phyloP scores from a whole-genome alignment of 2,113 vertebrate species.

The Alethe castanea region DNA sequence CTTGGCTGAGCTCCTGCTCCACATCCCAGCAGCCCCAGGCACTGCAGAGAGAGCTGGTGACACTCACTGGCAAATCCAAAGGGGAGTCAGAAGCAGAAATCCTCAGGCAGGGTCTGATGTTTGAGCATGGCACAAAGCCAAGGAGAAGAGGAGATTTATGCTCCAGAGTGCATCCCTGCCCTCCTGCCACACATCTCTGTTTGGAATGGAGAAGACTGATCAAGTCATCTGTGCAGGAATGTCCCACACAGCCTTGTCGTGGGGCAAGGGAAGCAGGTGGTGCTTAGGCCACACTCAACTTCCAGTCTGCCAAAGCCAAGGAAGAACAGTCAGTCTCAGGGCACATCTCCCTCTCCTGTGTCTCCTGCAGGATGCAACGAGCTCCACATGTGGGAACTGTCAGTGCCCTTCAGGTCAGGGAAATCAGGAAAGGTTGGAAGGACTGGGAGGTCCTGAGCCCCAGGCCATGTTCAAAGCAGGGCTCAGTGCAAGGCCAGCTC shows the following conservation, averaged over 20 bases:
- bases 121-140: background rate
- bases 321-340: background rate
- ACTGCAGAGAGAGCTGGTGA: fast-evolving
- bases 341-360: background rate
- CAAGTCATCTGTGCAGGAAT: background rate
- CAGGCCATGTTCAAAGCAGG: background rate
- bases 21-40: background rate
- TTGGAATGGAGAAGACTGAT: background rate
- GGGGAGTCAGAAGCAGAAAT: background rate
- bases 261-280: background rate
- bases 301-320: background rate
- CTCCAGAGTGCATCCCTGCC: background rate
- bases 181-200: background rate
- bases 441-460: background rate
- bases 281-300: background rate
- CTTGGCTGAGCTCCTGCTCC: background rate
- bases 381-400: fast-evolving
- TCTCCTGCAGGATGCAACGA: background rate
- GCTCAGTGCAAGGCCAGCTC: background rate
- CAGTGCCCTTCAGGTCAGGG: background rate
- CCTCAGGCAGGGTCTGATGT: background rate
- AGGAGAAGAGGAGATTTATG: background rate
- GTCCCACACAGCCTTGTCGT: background rate
- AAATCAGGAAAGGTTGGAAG: background rate
- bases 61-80: background rate